Evolutionary conservation across 2,113 vertebrate genomes (phyloP), one percentile per base, ranked within the genome.

Genomic region (Edolisoma coerulescens): DNA sequence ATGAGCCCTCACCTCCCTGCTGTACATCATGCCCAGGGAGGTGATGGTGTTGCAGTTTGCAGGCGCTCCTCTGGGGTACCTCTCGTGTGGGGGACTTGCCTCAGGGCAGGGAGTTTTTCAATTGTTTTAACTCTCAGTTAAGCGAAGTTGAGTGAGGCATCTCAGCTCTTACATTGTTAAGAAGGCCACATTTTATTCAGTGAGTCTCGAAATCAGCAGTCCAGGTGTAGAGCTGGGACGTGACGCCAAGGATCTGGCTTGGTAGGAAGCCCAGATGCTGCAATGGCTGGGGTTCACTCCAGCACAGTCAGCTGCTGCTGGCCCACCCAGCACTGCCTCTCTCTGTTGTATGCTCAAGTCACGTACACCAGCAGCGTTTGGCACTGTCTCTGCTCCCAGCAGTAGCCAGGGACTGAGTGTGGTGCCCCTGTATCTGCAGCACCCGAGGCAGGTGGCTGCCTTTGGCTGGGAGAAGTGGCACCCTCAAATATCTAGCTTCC

Each of bases 201-300:
- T 18, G 16, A 45, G 10, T 69, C 20, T 27, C 47, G 56, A 54
- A 87, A 71, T 73, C 35, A 69, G 15, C 33, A 33, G 45, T 37
- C 24, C 32, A 28, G 14, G 32, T 47, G 21, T 28, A 70, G 28
- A 86, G 10, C 16, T 1, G 1, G 50, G 30, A 35, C 75, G 23
- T 2, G 7, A 77, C 33, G 27, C 7, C 16, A 30, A 10, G 28
- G 33, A 61, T 35, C 16, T 77, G 47, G 23, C 52, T 8, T 54
- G 14, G 16, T 71, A 30, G 39, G 18, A 50, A 3, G 3, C 11
- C 2, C 41, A 47, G 70, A 19, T 7, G 4, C 15, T 3, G 1
- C 0, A 0, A 14, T 11, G 27, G 10, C n/a, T 2, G 3, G 11
- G 10, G 13, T 22, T 1, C 2, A 26, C 11, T 87, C 52, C 56